Percentiles rank a stretch among this genome's conserved stretches.
Conservation (phyloP, 2,113 vertebrate genomes). For the Sphyrna mokarran region DNA sequence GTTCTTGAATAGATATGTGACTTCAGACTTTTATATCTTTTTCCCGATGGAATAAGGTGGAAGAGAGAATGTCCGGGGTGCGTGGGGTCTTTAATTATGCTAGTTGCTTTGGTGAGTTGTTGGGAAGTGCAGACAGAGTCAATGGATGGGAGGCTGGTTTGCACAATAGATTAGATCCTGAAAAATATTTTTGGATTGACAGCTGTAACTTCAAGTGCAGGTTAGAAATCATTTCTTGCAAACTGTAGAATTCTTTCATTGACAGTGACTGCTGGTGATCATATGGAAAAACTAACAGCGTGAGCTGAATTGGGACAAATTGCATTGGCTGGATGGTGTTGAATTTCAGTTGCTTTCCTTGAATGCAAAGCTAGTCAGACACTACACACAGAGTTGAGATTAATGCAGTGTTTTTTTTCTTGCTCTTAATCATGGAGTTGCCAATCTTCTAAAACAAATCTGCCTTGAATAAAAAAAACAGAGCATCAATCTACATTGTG, state of each 20-base stretch:
- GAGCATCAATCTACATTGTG: neutral
- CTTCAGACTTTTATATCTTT: no score
- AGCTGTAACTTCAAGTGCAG: neutral
- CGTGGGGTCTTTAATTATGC: no score
- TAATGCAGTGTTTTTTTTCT: neutral
- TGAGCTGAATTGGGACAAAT: neutral
- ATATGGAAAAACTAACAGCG: neutral
- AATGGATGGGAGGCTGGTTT: no score
- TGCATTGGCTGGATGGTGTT: neutral
- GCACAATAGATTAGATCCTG: neutral
- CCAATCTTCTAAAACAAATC: neutral
- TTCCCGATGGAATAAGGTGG: no score
- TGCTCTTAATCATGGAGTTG: neutral
- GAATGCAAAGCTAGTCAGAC: neutral
- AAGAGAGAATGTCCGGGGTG: no score
- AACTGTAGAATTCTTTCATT: neutral
- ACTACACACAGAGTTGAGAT: neutral
- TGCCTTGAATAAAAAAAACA: neutral
- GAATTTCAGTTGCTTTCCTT: neutral
- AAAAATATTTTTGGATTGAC: neutral
- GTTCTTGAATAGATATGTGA: no score
- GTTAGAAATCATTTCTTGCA: neutral
- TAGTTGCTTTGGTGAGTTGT: no score
- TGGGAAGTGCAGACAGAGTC: no score
- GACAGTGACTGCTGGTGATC: neutral